These are phyloP conservation scores for Mus spicilegus DNA, from an alignment of 2,113 vertebrate genomes.

Conservation along the genomic window DNA sequence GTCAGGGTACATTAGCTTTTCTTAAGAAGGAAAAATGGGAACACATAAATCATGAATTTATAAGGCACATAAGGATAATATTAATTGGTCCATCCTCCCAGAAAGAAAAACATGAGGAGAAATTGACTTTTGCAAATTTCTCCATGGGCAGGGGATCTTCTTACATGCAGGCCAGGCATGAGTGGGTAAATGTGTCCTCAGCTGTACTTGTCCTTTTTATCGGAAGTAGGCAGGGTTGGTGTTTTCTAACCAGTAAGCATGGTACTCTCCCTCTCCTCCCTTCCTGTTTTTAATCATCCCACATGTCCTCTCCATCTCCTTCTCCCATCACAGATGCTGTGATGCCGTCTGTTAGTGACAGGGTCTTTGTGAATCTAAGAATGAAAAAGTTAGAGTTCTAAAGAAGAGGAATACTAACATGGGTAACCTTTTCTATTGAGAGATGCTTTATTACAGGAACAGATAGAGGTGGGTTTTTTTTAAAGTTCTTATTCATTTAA, in stretches of 20 bases:
- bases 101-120: neutral
- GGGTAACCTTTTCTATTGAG: conserved; percentile 55
- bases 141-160: neutral
- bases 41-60: neutral
- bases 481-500: conserved; percentile 52
- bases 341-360: conserved; percentile 33
- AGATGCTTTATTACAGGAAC: conserved; percentile 24
- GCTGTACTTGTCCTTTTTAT: conserved; percentile 7
- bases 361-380: conserved; percentile 45
- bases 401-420: conserved; percentile 24
- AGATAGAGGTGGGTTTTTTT: neutral
- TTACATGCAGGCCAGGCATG: neutral
- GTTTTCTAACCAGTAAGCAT: neutral
- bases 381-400: neutral
- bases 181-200: conserved; percentile 20
- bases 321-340: neutral
- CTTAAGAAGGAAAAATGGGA: neutral
- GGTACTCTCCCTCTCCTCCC: neutral
- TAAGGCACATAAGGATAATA: neutral
- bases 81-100: neutral
- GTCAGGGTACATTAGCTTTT: neutral
- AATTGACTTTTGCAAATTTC: conserved; percentile 34
- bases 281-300: neutral
- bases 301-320: neutral
- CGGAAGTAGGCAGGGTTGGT: neutral